Percentiles rank a stretch among this genome's conserved stretches.
Evolutionary conservation across 1,140 invertebrate species (phyloP).

Genomic region (Dufourea novaeangliae): DNA sequence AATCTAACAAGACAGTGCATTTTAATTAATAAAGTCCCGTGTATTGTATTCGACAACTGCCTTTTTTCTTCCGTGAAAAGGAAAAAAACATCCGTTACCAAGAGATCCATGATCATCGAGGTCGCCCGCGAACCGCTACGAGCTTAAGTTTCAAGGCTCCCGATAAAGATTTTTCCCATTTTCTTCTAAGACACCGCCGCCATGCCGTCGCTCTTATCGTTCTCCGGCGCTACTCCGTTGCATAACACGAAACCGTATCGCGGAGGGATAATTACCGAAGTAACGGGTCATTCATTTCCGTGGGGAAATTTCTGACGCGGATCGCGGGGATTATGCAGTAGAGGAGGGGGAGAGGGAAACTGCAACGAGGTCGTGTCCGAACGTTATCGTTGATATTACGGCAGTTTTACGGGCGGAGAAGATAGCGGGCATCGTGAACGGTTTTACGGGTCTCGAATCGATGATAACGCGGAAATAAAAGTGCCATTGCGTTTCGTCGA

Average conservation of each 20-base stretch:
- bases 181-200: neutral
- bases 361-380: neutral
- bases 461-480: conserved; percentile 10
- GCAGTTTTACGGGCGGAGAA: neutral
- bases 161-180: conserved; percentile 6
- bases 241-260: conserved; percentile 15
- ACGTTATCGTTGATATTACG: conserved; percentile 28
- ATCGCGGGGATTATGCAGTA: neutral
- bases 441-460: conserved; percentile 18
- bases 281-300: conserved; percentile 34
- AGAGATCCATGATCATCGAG: too few species aligned
- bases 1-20: too few species aligned
- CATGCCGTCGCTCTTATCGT: neutral
- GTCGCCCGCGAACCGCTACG: too few species aligned
- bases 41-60: too few species aligned
- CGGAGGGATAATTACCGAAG: conserved; percentile 30
- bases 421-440: conserved; percentile 13
- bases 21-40: too few species aligned
- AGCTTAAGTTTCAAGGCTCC: neutral
- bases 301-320: conserved; percentile 7
- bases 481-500: conserved; percentile 4
- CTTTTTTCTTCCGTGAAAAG: too few species aligned
- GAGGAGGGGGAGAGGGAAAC: too few species aligned
- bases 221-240: neutral
- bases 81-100: too few species aligned